phyloP scores from a whole-genome alignment of 2,113 vertebrate species.

The Fulica atra region DNA sequence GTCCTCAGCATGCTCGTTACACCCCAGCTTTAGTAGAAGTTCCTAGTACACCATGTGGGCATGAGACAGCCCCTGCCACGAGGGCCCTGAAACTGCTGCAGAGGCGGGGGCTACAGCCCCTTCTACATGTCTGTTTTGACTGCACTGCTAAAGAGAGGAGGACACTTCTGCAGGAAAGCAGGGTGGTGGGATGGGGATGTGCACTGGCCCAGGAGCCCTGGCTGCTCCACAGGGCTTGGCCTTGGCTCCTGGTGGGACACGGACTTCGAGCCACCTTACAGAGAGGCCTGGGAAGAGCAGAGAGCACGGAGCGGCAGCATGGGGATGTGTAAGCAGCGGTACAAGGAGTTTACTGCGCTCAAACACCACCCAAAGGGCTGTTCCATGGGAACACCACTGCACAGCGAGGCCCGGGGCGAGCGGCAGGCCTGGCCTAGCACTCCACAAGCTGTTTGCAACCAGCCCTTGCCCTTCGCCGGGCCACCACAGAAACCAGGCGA shows the following conservation, averaged over 20 bases:
- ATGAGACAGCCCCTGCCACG: background rate
- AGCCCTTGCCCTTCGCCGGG: background rate
- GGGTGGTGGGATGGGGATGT: background rate
- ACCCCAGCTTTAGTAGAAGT: background rate
- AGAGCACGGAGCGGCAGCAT: background rate
- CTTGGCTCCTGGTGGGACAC: background rate
- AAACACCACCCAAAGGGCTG: background rate
- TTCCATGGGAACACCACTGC: background rate
- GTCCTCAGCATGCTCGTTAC: background rate
- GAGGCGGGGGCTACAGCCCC: background rate
- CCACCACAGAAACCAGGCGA: background rate
- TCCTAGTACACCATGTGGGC: background rate
- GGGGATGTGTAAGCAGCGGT: rapidly evolving
- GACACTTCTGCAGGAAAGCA: background rate
- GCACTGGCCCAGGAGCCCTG: background rate
- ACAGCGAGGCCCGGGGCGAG: background rate
- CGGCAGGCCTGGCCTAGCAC: background rate
- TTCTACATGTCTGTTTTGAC: background rate
- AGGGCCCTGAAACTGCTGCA: background rate
- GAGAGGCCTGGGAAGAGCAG: background rate
- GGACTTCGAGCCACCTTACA: background rate
- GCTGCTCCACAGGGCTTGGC: background rate
- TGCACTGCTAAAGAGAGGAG: background rate
- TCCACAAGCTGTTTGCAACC: background rate
- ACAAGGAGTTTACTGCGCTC: background rate